A percentile compares a stretch with the other conserved stretches of the same genome.
Conservation (phyloP, 2,888 invertebrate genomes). For the Pristionchus arcanus region DNA sequence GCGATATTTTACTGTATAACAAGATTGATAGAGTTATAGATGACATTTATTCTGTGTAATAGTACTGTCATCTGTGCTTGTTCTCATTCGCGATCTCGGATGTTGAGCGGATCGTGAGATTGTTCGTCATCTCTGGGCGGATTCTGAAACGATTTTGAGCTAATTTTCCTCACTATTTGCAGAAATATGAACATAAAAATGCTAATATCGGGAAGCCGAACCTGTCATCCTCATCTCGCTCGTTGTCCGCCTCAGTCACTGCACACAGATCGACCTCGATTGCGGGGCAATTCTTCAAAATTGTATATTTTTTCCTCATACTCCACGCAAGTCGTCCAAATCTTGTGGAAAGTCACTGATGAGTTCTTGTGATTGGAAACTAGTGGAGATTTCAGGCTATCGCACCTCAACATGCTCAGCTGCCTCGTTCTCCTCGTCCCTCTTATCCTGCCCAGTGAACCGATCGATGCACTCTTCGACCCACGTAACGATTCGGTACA, state of each 20-base stretch:
- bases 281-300: neutral
- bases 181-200: too few species aligned
- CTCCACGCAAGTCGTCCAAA: too few species aligned
- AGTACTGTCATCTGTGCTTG: neutral
- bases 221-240: neutral
- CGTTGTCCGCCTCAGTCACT: neutral
- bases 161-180: neutral
- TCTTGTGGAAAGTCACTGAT: too few species aligned
- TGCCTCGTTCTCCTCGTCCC: neutral
- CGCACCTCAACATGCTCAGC: neutral
- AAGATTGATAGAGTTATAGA: too few species aligned
- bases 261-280: neutral
- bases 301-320: neutral
- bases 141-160: neutral
- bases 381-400: too few species aligned
- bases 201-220: neutral
- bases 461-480: neutral
- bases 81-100: neutral
- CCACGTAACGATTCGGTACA: neutral
- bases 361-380: too few species aligned
- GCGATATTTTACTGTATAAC: too few species aligned
- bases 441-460: neutral
- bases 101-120: neutral
- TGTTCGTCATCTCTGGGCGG: neutral
- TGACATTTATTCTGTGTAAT: too few species aligned